Conservation (phyloP, 2,888 invertebrate species). For the Euplagia quadripunctaria region DNA sequence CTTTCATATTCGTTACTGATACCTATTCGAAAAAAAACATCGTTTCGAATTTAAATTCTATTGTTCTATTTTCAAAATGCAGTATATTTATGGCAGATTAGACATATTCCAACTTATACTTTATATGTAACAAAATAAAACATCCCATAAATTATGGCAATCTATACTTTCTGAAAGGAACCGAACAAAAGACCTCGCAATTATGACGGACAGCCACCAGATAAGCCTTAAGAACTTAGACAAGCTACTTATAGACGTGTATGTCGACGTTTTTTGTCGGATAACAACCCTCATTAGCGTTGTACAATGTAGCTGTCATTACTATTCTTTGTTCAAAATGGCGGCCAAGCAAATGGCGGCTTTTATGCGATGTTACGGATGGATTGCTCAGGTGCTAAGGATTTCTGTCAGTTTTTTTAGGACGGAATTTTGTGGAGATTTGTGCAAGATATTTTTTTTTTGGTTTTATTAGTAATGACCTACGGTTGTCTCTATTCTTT, state of each 20-base stretch:
- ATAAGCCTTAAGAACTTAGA: constrained; percentile 10
- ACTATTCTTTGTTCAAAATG: constrained; percentile 52
- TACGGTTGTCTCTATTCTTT: background rate
- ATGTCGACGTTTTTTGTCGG: constrained; percentile 50
- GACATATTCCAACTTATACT: no score
- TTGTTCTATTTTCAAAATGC: no score
- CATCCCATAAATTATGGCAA: no score
- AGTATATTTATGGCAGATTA: background rate
- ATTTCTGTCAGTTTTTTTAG: constrained; percentile 18
- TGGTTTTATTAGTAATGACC: constrained; percentile 10
- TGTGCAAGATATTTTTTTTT: constrained; percentile 12
- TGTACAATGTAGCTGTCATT: constrained; percentile 49
- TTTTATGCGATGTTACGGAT: constrained; percentile 49
- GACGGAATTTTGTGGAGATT: constrained; percentile 21
- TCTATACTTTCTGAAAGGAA: background rate
- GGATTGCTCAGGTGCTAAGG: constrained; percentile 48
- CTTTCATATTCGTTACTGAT: no score
- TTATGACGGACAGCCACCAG: constrained; percentile 20
- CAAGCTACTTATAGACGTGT: constrained; percentile 6
- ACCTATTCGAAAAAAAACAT: no score
- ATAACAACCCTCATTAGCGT: constrained; percentile 65
- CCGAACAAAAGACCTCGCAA: constrained; percentile 16
- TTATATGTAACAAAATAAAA: background rate
- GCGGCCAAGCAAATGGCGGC: constrained; percentile 29
- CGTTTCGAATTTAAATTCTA: no score